phyloP scores from a whole-genome alignment of 2,113 vertebrate genomes.

The Xenopus tropicalis region UCB_Xtro_10.0 CM004445.2:113040001-113040500 shows the following conservation, averaged over 20 bases:
- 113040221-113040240: too few species aligned
- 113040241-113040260: too few species aligned
- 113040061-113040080: conserved; percentile 8
- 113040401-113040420: not conserved
- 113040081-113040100: conserved; percentile 16
- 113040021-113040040: conserved; percentile 32
- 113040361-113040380: not conserved
- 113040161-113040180: too few species aligned
- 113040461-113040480: not conserved
- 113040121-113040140: too few species aligned
- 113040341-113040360: not conserved
- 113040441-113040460: not conserved
- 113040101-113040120: not conserved
- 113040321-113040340: not conserved
- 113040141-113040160: too few species aligned
- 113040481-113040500: not conserved
- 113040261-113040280: too few species aligned
- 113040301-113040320: too few species aligned
- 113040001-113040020: conserved; percentile 27
- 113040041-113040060: conserved; percentile 17
- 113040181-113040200: too few species aligned
- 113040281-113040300: too few species aligned
- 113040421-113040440: not conserved
- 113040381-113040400: not conserved
- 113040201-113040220: too few species aligned